Conservation (phyloP, 2,888 invertebrate genomes). For the Synanthedon andrenaeformis region DNA sequence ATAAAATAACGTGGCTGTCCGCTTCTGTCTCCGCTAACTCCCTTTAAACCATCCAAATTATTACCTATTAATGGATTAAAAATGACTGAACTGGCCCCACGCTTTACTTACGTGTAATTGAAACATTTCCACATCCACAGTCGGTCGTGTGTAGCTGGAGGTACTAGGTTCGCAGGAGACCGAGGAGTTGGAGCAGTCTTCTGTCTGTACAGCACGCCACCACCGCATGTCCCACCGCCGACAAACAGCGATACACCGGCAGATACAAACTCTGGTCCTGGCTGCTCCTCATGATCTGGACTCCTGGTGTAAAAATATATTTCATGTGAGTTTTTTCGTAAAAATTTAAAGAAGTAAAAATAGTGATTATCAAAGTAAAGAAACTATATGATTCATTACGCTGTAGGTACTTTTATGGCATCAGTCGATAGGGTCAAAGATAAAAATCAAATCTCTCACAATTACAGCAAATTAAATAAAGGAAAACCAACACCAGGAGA, state of each 20-base stretch:
- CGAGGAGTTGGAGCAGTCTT: constrained; percentile 55
- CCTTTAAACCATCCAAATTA: no score
- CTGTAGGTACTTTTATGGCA: no score
- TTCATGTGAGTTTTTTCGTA: not conserved
- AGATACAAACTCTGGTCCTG: constrained; percentile 71
- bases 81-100: no score
- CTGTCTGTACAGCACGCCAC: constrained; percentile 69
- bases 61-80: no score
- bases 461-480: no score
- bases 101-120: constrained; percentile 73
- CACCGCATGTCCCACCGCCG: constrained; percentile 66
- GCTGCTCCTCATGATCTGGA: constrained; percentile 52
- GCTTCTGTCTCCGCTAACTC: no score
- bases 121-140: constrained; percentile 78
- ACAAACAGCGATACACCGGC: constrained; percentile 74
- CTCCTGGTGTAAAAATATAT: constrained; percentile 14
- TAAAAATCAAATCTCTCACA: no score
- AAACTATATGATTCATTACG: no score
- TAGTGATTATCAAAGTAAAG: no score
- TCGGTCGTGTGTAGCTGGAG: constrained; percentile 70
- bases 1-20: no score
- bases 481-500: no score
- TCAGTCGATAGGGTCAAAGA: no score
- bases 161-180: constrained; percentile 68
- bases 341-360: not conserved